Evolutionary conservation across 2,888 invertebrate species (phyloP), one percentile per base, ranked within the genome.

Genomic region (Ephialtes manifestator): DNA sequence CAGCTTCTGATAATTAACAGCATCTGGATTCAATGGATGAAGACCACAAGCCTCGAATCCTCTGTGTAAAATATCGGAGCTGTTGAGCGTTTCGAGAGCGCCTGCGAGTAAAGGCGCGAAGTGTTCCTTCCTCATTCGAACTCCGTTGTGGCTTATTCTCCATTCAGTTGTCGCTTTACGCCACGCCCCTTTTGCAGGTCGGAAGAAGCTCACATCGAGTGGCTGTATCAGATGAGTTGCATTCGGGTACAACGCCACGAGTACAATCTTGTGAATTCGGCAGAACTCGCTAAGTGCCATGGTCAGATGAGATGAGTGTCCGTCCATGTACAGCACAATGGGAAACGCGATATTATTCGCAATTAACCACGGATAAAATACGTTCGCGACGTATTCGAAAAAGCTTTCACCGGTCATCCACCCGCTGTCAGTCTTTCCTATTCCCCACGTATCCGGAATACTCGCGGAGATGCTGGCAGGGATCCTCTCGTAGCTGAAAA

Each of bases 201-300:
- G 48, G 18, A 79, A 79, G 46, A 79, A 79, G 10, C 51, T 48
- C 28, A 78, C 78, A 48, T 78, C 68, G n/a, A 60, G 70, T n/a
- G 46, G 70, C 58, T 70, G 78, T 46, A 78, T 55, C 11, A 78
- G n/a, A 48, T 79, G 60, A 13, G 79, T 71, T 20, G 78, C 78
- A 46, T 70, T 70, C n/a, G 51, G 51, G 20, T 70, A 53, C 70
- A 70, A 70, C 31, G 70, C 70, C n/a, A 70, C n/a, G 7, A 70
- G 13, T 53, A 51, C 53, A 4, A 70, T 70, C 28, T 31, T 51
- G 11, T 53, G 70, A 31, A 51, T 51, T 31, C 51, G 48, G 28
- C 70, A 70, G n/a, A 70, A 70, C 31, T 70, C 53, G n/a, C 51
- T 51, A n/a, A 71, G 70, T 10, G 53, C 51, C 53, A 71, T 53